Evolutionary conservation across 2,888 invertebrate genomes (phyloP), one percentile per base, ranked within the genome.

Genomic region (Leptopilina myrica): DNA sequence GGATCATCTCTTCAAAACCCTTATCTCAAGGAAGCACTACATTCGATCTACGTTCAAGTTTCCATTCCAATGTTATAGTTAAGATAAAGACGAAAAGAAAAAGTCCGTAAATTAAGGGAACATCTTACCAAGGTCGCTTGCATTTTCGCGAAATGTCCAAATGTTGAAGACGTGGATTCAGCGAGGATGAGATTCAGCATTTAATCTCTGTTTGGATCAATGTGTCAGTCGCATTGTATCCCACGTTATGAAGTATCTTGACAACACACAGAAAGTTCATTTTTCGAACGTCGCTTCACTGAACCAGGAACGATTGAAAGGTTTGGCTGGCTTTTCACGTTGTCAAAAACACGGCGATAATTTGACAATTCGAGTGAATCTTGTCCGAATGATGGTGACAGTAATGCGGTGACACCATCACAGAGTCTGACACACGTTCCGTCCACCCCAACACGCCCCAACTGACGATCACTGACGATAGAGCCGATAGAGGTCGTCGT

Each of bases 371-470:
- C 66, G 76, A 73, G 77, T 40, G 14, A 69, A 64, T 56, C 69
- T 76, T 65, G 73, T 81, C 59, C 43, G 75, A 26, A 53, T n/a
- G 33, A 77, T n/a, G 43, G 75, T n/a, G 33, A 77, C 12, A 59
- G 75, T 43, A 43, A 77, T 77, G 73, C 77, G 53, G 62, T 53
- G 33, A 43, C 64, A 67, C 76, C 53, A 56, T 66, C 46, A 56
- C 69, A 46, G 78, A 56, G 40, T 73, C 73, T n/a, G 56, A 81
- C 76, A 20, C 62, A 62, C 62, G 20, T 62, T 62, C 20, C 80
- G 79, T 80, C 79, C 76, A 81, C 80, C 82, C 84, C 84, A 86
- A 86, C 87, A 86, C 87, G 86, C 87, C 87, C 87, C 84, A 81
- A 84, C 86, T 82, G 83, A 84, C 84, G 84, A 62, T 62, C 62